Percentiles rank a stretch among this genome's conserved stretches.
These are phyloP conservation scores for Mohoua ochrocephala DNA, from an alignment of 2,113 vertebrate species.

Conservation along the genomic window DNA sequence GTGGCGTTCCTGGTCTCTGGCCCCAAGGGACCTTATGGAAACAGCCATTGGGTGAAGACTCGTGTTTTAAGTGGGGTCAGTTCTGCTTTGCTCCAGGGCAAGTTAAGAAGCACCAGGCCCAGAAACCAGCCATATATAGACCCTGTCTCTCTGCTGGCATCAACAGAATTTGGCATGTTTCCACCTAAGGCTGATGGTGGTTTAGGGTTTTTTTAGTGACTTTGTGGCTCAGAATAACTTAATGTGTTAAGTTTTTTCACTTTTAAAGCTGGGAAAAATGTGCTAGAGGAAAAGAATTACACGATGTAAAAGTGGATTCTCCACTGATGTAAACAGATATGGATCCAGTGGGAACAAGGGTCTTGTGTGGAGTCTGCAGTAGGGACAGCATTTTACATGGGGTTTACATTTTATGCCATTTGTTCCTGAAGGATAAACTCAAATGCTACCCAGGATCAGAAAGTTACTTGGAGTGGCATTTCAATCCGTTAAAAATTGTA, in stretches of 20 bases:
- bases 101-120: background rate
- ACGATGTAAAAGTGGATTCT: background rate
- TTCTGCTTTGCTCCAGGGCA: background rate
- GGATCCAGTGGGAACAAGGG: background rate
- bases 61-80: background rate
- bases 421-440: background rate
- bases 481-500: background rate
- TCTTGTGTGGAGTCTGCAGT: background rate
- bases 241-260: background rate
- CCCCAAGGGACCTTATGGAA: background rate
- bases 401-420: background rate
- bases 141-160: background rate
- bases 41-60: background rate
- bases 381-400: background rate
- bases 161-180: background rate
- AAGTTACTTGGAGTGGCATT: background rate
- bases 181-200: background rate
- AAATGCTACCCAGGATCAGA: background rate
- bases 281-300: background rate
- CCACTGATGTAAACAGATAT: fast-evolving
- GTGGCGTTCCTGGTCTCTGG: fast-evolving
- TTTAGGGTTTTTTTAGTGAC: background rate
- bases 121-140: background rate
- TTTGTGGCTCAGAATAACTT: background rate
- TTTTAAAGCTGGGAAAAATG: background rate